Percentiles rank a stretch among this genome's conserved stretches.
phyloP scores from a whole-genome alignment of 2,797 vertebrate species.

The Catostomus latipinnis region DNA sequence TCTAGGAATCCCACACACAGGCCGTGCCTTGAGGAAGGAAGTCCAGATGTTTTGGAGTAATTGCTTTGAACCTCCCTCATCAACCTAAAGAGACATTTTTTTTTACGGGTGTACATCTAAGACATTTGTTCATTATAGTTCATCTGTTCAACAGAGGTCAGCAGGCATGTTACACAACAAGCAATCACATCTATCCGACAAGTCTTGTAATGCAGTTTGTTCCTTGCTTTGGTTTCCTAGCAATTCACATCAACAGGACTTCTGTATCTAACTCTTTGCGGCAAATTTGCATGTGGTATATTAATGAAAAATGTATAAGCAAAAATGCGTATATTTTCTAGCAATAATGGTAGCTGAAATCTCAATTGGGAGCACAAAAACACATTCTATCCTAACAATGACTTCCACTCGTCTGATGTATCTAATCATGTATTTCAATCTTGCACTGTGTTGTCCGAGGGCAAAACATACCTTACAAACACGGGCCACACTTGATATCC shows the following conservation, averaged over 20 bases:
- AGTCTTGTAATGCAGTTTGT: not conserved
- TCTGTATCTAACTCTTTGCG: too few species aligned
- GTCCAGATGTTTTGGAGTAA: slow-evolving; percentile 81
- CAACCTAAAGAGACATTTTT: slow-evolving; percentile 67
- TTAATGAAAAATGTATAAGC: too few species aligned
- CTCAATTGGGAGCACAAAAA: too few species aligned
- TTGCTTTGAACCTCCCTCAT: slow-evolving; percentile 78
- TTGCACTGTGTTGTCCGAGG: not conserved
- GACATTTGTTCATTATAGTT: not conserved
- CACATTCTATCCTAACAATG: too few species aligned
- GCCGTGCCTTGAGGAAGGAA: slow-evolving; percentile 80
- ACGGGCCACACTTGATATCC: slow-evolving; percentile 79
- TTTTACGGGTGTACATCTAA: not conserved
- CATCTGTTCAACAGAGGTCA: not conserved
- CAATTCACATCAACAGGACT: too few species aligned
- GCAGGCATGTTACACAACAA: not conserved
- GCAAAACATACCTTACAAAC: slow-evolving; percentile 77
- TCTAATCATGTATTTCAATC: not conserved
- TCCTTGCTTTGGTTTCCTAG: not conserved
- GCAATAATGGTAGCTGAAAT: too few species aligned
- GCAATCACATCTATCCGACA: not conserved
- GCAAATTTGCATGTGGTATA: too few species aligned
- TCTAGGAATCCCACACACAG: slow-evolving; percentile 76
- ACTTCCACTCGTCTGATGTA: too few species aligned
- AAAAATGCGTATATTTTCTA: too few species aligned